A percentile compares a stretch with the other conserved stretches of the same genome.
These are phyloP conservation scores for Callithrix jacchus DNA, from an alignment of 2,113 vertebrate species.

Conservation along the genomic window DNA sequence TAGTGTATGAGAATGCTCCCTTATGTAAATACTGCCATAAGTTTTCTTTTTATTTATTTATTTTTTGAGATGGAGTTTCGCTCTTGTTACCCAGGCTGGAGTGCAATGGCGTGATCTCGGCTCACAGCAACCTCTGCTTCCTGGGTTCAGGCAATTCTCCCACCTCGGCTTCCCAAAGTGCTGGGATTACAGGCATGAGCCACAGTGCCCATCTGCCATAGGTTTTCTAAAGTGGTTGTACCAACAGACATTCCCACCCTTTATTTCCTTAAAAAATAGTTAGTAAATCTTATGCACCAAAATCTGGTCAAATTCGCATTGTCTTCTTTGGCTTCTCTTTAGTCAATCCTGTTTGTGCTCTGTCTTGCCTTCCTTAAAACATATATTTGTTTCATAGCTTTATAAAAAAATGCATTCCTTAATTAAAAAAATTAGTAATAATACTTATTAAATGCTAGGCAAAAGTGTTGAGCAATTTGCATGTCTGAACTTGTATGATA, in stretches of 20 bases:
- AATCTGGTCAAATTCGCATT: background rate
- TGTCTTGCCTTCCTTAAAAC: background rate
- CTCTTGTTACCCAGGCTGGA: no score
- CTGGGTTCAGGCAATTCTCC: no score
- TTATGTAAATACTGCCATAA: background rate
- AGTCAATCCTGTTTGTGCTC: background rate
- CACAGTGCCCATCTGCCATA: background rate
- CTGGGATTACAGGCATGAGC: no score
- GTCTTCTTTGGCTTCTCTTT: constrained; percentile 30
- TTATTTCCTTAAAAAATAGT: background rate
- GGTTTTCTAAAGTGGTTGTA: background rate
- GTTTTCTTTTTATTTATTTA: background rate
- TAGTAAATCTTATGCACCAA: background rate
- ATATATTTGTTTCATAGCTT: background rate
- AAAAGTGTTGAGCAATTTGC: background rate
- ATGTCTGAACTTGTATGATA: background rate
- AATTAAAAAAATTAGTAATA: background rate
- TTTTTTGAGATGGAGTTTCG: no score
- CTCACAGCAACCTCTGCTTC: no score
- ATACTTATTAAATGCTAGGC: background rate
- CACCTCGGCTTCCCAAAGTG: no score
- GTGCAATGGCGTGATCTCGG: no score
- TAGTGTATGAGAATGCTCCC: background rate
- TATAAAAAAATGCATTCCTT: background rate
- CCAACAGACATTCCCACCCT: background rate